phyloP scores from a whole-genome alignment of 2,113 vertebrate species.

The Apeltes quadracus region DNA sequence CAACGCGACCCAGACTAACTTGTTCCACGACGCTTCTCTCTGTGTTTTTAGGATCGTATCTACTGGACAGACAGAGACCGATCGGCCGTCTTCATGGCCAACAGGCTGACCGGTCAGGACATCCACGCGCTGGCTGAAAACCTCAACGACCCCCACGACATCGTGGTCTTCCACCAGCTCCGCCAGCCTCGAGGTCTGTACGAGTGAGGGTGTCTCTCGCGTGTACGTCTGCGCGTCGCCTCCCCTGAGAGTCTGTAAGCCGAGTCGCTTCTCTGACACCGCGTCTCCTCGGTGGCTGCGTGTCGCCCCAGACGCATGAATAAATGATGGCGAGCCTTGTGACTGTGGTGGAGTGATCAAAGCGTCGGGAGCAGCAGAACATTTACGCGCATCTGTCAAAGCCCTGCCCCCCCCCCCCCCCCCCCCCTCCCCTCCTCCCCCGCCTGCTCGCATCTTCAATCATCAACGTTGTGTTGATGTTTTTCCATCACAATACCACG shows the following conservation, averaged over 20 bases:
- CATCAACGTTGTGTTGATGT: slow-evolving; percentile 21
- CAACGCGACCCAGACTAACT: background rate
- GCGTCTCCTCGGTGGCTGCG: slow-evolving; percentile 5
- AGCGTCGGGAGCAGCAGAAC: slow-evolving; percentile 20
- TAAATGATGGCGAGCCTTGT: slow-evolving; percentile 47
- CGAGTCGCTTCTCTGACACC: slow-evolving; percentile 11
- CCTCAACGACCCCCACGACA: slow-evolving; percentile 96
- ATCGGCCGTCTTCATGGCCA: slow-evolving; percentile 93
- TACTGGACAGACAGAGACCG: slow-evolving; percentile 98
- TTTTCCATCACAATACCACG: background rate
- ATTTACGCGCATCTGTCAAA: slow-evolving; percentile 27
- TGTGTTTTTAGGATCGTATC: slow-evolving; percentile 89
- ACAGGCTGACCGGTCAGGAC: slow-evolving; percentile 90
- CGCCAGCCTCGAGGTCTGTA: slow-evolving; percentile 90
- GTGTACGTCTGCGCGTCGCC: background rate
- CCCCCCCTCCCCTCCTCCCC: too few species aligned
- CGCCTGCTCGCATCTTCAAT: too few species aligned
- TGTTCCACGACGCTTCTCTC: background rate
- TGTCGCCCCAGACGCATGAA: slow-evolving; percentile 30
- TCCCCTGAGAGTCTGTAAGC: slow-evolving; percentile 20
- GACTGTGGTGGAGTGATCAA: slow-evolving; percentile 38
- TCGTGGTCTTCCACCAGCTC: slow-evolving; percentile 94
- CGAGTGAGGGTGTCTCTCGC: background rate
- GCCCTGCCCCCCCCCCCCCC: slow-evolving; percentile 16
- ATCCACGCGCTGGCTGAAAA: slow-evolving; percentile 91